Percentiles rank a stretch among this genome's conserved stretches.
These are phyloP conservation scores for Perithous albicinctus DNA, from an alignment of 2,888 invertebrate genomes.

Conservation along the genomic window DNA sequence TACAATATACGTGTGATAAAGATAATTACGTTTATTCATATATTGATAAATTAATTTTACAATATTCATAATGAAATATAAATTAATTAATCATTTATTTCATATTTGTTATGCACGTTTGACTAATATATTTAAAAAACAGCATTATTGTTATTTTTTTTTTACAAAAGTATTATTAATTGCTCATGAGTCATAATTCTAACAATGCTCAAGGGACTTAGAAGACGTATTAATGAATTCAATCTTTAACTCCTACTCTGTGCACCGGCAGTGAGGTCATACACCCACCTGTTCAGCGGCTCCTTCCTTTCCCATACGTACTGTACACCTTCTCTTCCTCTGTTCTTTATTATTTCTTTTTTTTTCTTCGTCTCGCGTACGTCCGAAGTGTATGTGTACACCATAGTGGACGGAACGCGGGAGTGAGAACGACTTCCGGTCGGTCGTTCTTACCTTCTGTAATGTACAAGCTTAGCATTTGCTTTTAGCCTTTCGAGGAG, in stretches of 20 bases:
- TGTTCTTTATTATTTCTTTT: constrained; percentile 17
- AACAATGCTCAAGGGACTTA: not conserved
- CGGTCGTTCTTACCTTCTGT: not conserved
- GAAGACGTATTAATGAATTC: constrained; percentile 52
- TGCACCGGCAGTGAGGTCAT: constrained; percentile 67
- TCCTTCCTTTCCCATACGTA: constrained; percentile 53
- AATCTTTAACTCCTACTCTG: constrained; percentile 57
- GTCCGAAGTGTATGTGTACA: constrained; percentile 9
- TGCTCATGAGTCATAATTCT: not conserved
- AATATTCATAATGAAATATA: not conserved
- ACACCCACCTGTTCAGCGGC: constrained; percentile 67
- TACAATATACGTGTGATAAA: no score
- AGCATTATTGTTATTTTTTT: not conserved
- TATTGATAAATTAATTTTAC: no score
- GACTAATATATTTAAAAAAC: not conserved
- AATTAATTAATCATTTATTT: not conserved
- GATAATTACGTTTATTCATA: no score
- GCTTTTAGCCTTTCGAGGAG: constrained; percentile 56
- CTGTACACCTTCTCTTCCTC: constrained; percentile 47
- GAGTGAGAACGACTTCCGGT: constrained; percentile 56
- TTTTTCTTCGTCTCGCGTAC: constrained; percentile 23
- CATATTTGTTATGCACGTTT: not conserved
- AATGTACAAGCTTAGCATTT: constrained; percentile 21
- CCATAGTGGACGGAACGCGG: constrained; percentile 28
- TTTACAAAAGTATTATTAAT: not conserved